Percentiles rank a stretch among this genome's conserved stretches.
These are phyloP conservation scores for Odontocolon sp. DNA, from an alignment of 2,888 invertebrate genomes.

Conservation along the genomic window DNA sequence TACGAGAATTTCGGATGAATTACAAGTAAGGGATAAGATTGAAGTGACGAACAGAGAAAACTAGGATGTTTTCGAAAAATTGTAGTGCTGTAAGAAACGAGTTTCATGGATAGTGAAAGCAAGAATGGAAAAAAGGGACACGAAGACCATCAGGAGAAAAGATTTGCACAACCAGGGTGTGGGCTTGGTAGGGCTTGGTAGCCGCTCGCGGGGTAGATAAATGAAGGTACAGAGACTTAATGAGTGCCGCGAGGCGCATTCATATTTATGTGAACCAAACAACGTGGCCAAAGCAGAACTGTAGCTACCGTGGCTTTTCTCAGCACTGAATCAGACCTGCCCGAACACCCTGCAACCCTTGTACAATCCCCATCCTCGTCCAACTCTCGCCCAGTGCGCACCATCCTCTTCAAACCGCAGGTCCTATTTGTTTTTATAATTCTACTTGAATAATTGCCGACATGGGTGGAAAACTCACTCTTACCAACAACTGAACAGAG, in stretches of 20 bases:
- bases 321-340: slow-evolving; percentile 59
- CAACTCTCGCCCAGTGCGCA: slow-evolving; percentile 44
- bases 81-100: not conserved
- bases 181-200: too few relatives aligned
- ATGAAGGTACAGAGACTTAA: slow-evolving; percentile 76
- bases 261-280: slow-evolving; percentile 70
- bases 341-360: slow-evolving; percentile 55
- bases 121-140: slow-evolving; percentile 4
- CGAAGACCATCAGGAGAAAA: slow-evolving; percentile 51
- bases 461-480: slow-evolving; percentile 30
- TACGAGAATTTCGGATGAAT: slow-evolving; percentile 32
- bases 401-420: slow-evolving; percentile 63
- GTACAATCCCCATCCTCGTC: slow-evolving; percentile 48
- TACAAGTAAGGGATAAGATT: not conserved
- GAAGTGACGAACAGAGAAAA: slow-evolving; percentile 5
- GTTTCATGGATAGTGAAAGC: slow-evolving; percentile 13
- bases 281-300: slow-evolving; percentile 62
- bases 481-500: slow-evolving; percentile 21
- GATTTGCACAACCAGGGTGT: too few relatives aligned
- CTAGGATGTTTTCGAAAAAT: slow-evolving; percentile 9
- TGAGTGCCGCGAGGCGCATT: slow-evolving; percentile 77
- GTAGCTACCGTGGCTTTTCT: slow-evolving; percentile 47
- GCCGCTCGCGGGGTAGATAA: slow-evolving; percentile 74
- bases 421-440: slow-evolving; percentile 77
- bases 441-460: slow-evolving; percentile 74